A percentile compares a stretch with the other conserved stretches of the same genome.
Conservation (phyloP, 2,888 invertebrate genomes). For the Encarsia formosa region DNA sequence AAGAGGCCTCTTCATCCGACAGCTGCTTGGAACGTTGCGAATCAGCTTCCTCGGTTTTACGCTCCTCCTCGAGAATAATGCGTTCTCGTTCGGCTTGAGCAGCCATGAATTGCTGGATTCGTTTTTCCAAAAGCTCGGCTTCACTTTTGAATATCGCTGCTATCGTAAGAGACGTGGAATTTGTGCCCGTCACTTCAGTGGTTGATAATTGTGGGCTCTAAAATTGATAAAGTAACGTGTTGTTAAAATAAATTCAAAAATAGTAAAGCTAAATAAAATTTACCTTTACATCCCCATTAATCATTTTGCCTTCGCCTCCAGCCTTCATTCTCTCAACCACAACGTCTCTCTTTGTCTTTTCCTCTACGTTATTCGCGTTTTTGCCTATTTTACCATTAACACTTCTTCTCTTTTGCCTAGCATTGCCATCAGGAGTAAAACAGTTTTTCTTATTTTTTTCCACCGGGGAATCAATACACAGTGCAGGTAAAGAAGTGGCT, state of each 20-base stretch:
- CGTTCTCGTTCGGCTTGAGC: conserved; percentile 49
- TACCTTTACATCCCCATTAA: conserved; percentile 23
- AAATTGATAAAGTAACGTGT: background rate
- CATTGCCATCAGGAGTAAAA: conserved; percentile 37
- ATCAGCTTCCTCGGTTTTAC: conserved; percentile 63
- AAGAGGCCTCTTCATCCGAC: conserved; percentile 71
- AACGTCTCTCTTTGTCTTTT: conserved; percentile 39
- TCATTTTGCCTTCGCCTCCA: conserved; percentile 48
- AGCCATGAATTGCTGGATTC: conserved; percentile 49
- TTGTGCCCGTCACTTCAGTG: conserved; percentile 36
- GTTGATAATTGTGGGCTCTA: too few relatives aligned
- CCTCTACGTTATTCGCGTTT: conserved; percentile 35
- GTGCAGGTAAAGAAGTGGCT: conserved; percentile 74
- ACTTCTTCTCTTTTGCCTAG: conserved; percentile 33
- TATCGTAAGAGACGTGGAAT: conserved; percentile 46
- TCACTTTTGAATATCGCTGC: conserved; percentile 49
- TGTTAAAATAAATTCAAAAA: background rate
- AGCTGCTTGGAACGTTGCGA: conserved; percentile 62
- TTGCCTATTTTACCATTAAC: conserved; percentile 37
- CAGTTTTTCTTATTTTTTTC: conserved; percentile 42
- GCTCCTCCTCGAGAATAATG: conserved; percentile 49
- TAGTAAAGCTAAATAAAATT: too few relatives aligned
- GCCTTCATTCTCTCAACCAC: conserved; percentile 34
- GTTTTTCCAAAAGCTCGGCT: conserved; percentile 47
- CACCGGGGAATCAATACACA: conserved; percentile 50